phyloP scores from a whole-genome alignment of 2,113 vertebrate genomes.

The Gymnocephalus cernua region DNA sequence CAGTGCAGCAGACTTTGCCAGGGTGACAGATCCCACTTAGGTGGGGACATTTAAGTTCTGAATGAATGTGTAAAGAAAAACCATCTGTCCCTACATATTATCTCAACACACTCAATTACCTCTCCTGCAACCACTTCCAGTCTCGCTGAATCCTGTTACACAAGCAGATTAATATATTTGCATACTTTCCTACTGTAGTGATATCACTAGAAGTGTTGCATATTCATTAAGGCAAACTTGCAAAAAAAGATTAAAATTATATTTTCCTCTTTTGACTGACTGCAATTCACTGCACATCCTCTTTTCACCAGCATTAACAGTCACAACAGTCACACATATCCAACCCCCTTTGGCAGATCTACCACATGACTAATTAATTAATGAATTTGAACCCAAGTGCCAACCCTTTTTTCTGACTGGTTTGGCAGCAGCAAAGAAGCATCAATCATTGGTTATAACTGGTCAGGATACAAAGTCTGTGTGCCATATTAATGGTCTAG shows the following conservation, averaged over 20 bases:
- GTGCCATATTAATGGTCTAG: not conserved
- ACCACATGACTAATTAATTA: not conserved
- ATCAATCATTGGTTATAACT: slow-evolving; percentile 5
- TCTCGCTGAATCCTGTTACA: slow-evolving; percentile 2
- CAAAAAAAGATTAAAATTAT: not conserved
- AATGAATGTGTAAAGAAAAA: slow-evolving; percentile 55
- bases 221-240: slow-evolving; percentile 31
- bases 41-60: slow-evolving; percentile 28
- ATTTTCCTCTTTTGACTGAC: slow-evolving; percentile 1
- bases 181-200: not conserved
- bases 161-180: slow-evolving; percentile 24
- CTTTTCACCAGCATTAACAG: not conserved
- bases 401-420: not conserved
- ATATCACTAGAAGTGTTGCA: not conserved
- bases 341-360: not conserved
- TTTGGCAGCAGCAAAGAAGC: slow-evolving; percentile 15
- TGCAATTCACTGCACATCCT: not conserved
- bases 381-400: slow-evolving; percentile 8
- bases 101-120: slow-evolving; percentile 32
- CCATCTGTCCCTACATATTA: slow-evolving; percentile 42
- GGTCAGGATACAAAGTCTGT: not conserved
- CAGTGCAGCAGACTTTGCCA: slow-evolving; percentile 12
- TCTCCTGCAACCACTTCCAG: slow-evolving; percentile 18
- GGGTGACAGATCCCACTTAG: slow-evolving; percentile 41
- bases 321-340: not conserved